These are phyloP conservation scores for Rhyacichthys aspro DNA, from an alignment of 2,797 vertebrate genomes.

Conservation along the genomic window DNA sequence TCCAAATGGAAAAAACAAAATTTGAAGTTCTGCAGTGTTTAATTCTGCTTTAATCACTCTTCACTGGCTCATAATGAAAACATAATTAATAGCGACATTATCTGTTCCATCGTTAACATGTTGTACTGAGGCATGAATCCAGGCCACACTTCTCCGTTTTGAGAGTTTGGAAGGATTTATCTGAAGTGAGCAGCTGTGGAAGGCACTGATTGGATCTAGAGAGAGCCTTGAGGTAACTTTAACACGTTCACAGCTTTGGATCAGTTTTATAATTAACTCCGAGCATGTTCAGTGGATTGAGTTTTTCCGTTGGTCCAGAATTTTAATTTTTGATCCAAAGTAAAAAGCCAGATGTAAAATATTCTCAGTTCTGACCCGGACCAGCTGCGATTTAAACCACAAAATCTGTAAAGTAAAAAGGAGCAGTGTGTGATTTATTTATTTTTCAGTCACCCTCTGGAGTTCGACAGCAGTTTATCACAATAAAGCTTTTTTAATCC, in stretches of 20 bases:
- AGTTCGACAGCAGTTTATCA: too few species aligned
- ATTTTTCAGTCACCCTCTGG: too few species aligned
- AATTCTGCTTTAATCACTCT: conserved; percentile 42
- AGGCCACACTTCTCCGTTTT: conserved; percentile 42
- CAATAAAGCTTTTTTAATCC: too few species aligned
- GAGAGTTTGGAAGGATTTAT: conserved; percentile 47
- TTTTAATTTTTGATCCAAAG: too few species aligned
- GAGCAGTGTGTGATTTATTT: too few species aligned
- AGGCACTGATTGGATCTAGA: conserved; percentile 40
- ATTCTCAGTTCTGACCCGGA: too few species aligned
- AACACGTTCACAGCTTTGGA: conserved; percentile 20
- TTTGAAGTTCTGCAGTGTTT: conserved; percentile 30
- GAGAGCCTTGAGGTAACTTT: conserved; percentile 49
- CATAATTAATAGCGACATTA: conserved; percentile 39
- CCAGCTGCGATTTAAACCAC: too few species aligned
- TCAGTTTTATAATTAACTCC: conserved; percentile 26
- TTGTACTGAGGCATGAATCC: conserved; percentile 45
- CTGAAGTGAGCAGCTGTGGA: conserved; percentile 33
- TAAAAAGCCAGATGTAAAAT: too few species aligned
- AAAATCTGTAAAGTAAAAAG: too few species aligned
- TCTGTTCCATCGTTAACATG: conserved; percentile 51
- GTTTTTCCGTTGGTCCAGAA: too few species aligned
- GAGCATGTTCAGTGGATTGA: conserved; percentile 6
- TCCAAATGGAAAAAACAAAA: conserved; percentile 35
- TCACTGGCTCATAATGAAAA: conserved; percentile 28